Conservation (phyloP, 2,888 invertebrate species). For the Hyposoter didymator region DNA sequence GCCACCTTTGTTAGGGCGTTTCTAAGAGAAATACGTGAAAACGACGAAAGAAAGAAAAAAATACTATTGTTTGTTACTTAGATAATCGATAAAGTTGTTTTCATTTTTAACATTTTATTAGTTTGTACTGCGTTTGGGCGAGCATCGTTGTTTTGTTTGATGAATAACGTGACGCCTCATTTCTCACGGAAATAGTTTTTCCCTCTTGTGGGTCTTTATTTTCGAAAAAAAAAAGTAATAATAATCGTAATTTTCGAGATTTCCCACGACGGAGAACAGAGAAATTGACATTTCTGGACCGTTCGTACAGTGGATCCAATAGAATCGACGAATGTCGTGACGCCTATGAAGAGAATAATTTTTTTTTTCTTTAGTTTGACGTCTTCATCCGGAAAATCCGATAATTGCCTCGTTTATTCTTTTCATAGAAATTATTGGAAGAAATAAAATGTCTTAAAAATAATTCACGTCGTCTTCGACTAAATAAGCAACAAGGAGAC, state of each 20-base stretch:
- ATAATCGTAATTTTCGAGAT: background rate
- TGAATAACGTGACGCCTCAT: slow-evolving; percentile 36
- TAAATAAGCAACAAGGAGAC: slow-evolving; percentile 1
- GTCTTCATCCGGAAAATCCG: background rate
- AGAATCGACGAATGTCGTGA: background rate
- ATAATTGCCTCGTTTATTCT: background rate
- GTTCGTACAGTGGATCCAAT: background rate
- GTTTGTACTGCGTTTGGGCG: slow-evolving; percentile 76
- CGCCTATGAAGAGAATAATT: background rate
- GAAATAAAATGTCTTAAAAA: background rate
- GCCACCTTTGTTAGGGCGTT: slow-evolving; percentile 67
- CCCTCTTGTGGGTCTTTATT: background rate
- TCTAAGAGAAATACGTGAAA: slow-evolving; percentile 39
- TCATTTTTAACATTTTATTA: slow-evolving; percentile 84
- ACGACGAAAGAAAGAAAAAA: slow-evolving; percentile 70
- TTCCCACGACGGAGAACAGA: background rate
- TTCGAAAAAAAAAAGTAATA: background rate
- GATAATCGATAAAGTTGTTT: slow-evolving; percentile 84
- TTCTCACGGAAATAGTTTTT: slow-evolving; percentile 35
- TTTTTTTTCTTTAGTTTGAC: background rate
- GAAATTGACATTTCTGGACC: background rate
- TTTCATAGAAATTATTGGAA: background rate
- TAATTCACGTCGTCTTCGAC: slow-evolving; percentile 4
- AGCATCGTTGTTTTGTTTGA: slow-evolving; percentile 70
- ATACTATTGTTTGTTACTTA: slow-evolving; percentile 84